phyloP scores from a whole-genome alignment of 2,888 invertebrate species.

The Drosophila flavopinicola region DNA sequence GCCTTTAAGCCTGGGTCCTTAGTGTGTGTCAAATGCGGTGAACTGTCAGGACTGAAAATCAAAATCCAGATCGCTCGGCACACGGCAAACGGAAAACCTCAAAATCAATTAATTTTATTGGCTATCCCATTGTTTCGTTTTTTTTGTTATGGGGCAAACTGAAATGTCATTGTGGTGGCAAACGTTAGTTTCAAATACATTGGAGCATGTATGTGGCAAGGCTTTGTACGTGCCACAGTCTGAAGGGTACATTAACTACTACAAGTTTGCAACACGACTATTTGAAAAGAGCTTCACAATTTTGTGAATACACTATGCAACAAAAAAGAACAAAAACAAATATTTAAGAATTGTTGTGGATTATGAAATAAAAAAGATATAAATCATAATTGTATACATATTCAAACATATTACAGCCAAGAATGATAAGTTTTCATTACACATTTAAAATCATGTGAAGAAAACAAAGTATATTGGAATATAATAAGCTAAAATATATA shows the following conservation, averaged over 20 bases:
- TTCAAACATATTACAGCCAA: no score
- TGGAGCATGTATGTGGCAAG: constrained; percentile 3
- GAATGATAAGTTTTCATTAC: no score
- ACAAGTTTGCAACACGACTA: background rate
- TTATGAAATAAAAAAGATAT: no score
- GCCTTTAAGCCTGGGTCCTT: constrained; percentile 18
- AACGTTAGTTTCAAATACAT: constrained; percentile 50
- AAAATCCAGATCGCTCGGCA: constrained; percentile 47
- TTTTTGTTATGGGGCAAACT: constrained; percentile 42
- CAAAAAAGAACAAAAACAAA: no score
- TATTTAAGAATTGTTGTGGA: no score
- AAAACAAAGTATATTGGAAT: no score
- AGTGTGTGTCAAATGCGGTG: constrained; percentile 46
- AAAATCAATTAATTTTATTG: constrained; percentile 79
- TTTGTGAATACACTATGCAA: background rate
- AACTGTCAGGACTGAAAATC: constrained; percentile 43
- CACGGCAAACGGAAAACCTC: constrained; percentile 55
- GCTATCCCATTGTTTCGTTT: constrained; percentile 23
- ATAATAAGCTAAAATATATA: no score
- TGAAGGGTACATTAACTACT: constrained; percentile 6
- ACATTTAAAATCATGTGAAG: no score
- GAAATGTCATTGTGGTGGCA: constrained; percentile 68
- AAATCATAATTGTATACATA: no score
- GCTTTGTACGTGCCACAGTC: constrained; percentile 1
- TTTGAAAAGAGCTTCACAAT: no score